Base-by-base conservation (phyloP, 2,888 invertebrate species). In the Drosophila tanythrix region DNA sequence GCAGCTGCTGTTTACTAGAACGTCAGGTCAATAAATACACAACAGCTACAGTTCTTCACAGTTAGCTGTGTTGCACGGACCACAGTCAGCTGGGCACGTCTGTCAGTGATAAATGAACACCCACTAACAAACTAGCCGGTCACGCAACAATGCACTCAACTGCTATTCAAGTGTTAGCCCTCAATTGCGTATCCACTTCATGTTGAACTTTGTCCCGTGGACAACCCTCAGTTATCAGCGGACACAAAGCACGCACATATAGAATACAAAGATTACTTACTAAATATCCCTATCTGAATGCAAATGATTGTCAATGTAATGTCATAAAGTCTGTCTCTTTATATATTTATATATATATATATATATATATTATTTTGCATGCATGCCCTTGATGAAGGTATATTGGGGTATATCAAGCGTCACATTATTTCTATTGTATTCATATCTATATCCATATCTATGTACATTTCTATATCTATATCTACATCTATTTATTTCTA, bases 41-140 rank as follows among this genome's bases (percentile, higher is more conserved):
- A 63, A 53, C 52, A 53, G 59, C 58, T 15, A 11, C 60, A 35
- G 68, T 21, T 38, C 29, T 35, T 52, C 33, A 38, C 33, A 7
- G 56, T 46, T 64, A 64, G 46, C 52, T 31, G 43, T 43, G 27
- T 62, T 57, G 56, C 36, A 56, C 62, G 56, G 40, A 60, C 35
- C 64, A 40, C 76, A 60, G 31, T 57, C 62, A 27, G 38, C 58
- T 63, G 76, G 74, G 60, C 72, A 82, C 68, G 77, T 65, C 80
- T 78, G 72, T 68, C 81, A 74, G 76, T 89, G 83, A 83, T 83
- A 76, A 83, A 86, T 88, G 76, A 76, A 78, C 73, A 76, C 61
- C 69, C 61, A 38, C 66, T 67, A 63, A 75, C 75, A 74, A 55
- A 25, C 74, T 57, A 69, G 35, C 62, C 68, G 58, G 71, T 76